Evolutionary conservation across 2,888 invertebrate species (phyloP).

Genomic region (Pristionchus japonicus): DNA sequence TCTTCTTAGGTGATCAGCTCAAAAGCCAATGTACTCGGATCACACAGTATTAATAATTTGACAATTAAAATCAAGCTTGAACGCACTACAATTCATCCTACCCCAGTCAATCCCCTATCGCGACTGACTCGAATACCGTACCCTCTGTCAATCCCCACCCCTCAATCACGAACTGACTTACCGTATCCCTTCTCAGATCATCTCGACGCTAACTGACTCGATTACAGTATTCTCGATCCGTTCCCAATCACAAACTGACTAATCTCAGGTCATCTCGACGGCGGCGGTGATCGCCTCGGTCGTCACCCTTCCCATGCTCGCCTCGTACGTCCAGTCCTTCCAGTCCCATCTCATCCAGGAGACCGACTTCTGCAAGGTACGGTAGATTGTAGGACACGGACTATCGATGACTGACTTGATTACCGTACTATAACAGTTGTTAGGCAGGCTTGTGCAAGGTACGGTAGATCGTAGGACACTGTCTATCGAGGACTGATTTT

Average conservation of each 20-base stretch:
- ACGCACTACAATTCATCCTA: too few species aligned
- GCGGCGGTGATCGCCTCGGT: conserved; percentile 73
- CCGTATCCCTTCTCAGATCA: conserved; percentile 47
- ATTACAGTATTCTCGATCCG: too few species aligned
- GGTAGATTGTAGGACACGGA: not conserved
- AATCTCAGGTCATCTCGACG: conserved; percentile 64
- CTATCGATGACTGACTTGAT: not conserved
- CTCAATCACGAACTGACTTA: too few species aligned
- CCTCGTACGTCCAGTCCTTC: conserved; percentile 74
- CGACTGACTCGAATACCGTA: too few species aligned
- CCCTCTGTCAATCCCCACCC: too few species aligned
- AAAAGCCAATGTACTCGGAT: too few species aligned
- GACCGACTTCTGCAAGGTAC: conserved; percentile 73
- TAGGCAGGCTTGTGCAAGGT: conserved; percentile 74
- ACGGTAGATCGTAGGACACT: not conserved
- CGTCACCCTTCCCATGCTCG: conserved; percentile 74
- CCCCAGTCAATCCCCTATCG: too few species aligned
- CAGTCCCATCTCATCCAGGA: conserved; percentile 74
- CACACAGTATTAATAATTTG: too few species aligned
- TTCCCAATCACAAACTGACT: not conserved
- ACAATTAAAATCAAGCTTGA: too few species aligned
- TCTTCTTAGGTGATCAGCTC: too few species aligned
- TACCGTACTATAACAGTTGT: too few species aligned
- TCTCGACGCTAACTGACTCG: conserved; percentile 70
- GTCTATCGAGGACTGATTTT: not conserved